Evolutionary conservation across 2,797 vertebrate species (phyloP), one percentile per base, ranked within the genome.

Genomic region (Salarias fasciatus): DNA sequence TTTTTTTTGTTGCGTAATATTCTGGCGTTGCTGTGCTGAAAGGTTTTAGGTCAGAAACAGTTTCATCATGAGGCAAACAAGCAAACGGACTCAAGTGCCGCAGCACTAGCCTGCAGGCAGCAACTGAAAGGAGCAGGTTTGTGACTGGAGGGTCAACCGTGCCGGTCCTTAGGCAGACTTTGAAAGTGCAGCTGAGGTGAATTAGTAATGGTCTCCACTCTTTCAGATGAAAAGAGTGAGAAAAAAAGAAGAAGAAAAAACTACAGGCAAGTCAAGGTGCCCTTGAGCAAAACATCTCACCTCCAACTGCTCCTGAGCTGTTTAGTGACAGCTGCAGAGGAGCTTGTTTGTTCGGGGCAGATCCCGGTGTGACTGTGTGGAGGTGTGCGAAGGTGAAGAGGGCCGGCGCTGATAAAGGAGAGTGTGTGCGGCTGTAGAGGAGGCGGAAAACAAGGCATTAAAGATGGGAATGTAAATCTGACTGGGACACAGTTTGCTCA

Each of bases 201-300:
- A 60, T 8, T 8, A 60, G 29, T 40, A 48, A 56, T 30, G 31
- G 11, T 45, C 36, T 59, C 40, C 37, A 33, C 24, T 31, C 6
- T 42, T 57, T 62, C 41, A 38, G 48, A 53, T 56, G 6, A 29
- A 50, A 24, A 18, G 18, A 24, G 18, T 24, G 18, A 3, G 3
- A 24, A 24, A 11, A 28, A 11, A 57, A 15, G n/a, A 43, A 37
- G 28, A 56, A 33, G n/a, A 40, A 58, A 18, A 11, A 24, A 24
- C 18, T 28, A 46, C 4, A 56, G 63, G 54, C 47, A 54, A 55
- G 53, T 63, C 62, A 76, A 82, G 70, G 80, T 82, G 82, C 68
- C 82, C 63, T 83, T 87, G 72, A 80, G 72, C 82, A 72, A 74
- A 68, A 79, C 68, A 47, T 59, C 68, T 80, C 60, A 71, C 51